A percentile compares a stretch with the other conserved stretches of the same genome.
phyloP scores from a whole-genome alignment of 2,113 vertebrate species.

The Phalacrocorax pelagicus region DNA sequence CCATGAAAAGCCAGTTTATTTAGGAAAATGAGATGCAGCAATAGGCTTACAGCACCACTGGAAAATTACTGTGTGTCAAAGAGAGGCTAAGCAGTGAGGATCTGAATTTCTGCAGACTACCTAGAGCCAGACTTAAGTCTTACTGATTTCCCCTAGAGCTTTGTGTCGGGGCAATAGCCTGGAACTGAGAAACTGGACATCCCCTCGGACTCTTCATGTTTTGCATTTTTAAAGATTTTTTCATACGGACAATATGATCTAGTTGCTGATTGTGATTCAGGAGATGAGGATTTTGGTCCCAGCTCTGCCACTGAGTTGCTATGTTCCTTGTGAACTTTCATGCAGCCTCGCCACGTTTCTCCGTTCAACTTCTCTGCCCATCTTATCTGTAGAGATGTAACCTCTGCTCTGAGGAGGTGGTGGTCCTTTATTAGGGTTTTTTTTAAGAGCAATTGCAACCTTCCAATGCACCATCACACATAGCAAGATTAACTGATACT shows the following conservation, averaged over 20 bases:
- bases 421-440: not conserved
- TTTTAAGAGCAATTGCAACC: not conserved
- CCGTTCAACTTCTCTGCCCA: not conserved
- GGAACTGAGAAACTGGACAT: fast-evolving
- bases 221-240: not conserved
- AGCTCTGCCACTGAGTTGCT: not conserved
- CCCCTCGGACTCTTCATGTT: not conserved
- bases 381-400: not conserved
- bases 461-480: not conserved
- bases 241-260: not conserved
- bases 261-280: not conserved
- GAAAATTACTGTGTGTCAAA: conserved; percentile 8
- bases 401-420: not conserved
- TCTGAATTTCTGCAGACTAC: not conserved
- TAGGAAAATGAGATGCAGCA: not conserved
- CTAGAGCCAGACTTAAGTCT: not conserved
- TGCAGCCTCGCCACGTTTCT: not conserved
- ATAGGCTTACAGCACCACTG: not conserved
- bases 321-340: not conserved
- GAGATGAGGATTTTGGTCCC: not conserved
- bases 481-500: not conserved
- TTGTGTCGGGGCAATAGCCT: not conserved
- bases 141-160: not conserved
- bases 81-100: not conserved
- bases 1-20: not conserved